phyloP scores from a whole-genome alignment of 2,113 vertebrate genomes.

The Conger conger region DNA sequence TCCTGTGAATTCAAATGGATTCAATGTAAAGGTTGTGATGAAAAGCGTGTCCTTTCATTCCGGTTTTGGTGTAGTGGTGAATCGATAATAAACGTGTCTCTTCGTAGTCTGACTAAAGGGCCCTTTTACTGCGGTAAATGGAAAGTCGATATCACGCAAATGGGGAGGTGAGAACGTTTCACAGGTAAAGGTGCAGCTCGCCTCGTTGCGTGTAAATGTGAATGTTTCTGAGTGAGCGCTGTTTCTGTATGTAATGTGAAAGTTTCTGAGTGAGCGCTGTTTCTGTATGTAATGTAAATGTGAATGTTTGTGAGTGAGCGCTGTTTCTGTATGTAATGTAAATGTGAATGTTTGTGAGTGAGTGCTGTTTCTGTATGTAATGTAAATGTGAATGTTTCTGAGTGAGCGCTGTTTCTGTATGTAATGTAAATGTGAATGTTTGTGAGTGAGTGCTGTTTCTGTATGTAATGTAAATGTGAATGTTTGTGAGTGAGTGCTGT shows the following conservation, averaged over 20 bases:
- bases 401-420: neutral
- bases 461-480: no score
- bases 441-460: no score
- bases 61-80: neutral
- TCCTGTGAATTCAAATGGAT: neutral
- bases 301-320: no score
- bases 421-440: neutral
- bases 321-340: no score
- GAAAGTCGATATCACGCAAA: neutral
- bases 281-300: no score
- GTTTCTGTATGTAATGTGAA: no score
- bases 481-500: no score
- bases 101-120: neutral
- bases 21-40: neutral
- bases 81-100: neutral
- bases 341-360: no score
- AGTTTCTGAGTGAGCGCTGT: neutral
- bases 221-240: no score
- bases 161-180: neutral
- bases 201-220: neutral
- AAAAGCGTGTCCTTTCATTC: neutral
- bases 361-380: no score
- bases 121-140: neutral
- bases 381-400: no score
- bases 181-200: neutral